Evolutionary conservation across 2,797 vertebrate genomes (phyloP), one percentile per base, ranked within the genome.

Genomic region (Microctenopoma lineatum): DNA sequence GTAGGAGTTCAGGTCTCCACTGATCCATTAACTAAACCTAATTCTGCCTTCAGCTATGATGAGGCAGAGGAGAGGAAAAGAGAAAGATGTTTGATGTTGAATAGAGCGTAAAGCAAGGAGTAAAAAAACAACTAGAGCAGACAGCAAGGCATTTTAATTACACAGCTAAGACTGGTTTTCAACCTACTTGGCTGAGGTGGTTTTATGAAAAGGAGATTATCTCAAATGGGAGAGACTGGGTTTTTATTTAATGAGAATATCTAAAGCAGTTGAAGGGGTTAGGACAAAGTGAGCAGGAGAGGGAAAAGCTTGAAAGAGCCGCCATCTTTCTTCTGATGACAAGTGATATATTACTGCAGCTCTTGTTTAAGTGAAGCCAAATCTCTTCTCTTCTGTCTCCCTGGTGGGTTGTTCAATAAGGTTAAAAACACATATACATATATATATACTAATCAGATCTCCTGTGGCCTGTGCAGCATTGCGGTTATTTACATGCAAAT

Each of bases 151-250:
- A 34, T 63, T 86, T 84, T 85, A 85, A 87, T 88, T 78, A 75
- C 59, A 29, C 21, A 56, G 66, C 61, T 48, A 27, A 8, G 21
- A 38, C 58, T 63, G 71, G 47, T 63, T 81, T 80, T 87, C 64
- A 82, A 85, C 61, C 62, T 81, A 47, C 18, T 9, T 7, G 9
- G 69, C 50, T 59, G 66, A 69, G 57, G 69, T 83, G 72, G 45
- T 38, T 77, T 80, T 82, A 61, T 80, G 59, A 80, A 86, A 76
- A 67, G 51, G 32, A 73, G 61, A 85, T 86, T 72, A 75, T 70
- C 64, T 76, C 42, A 26, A 13, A 15, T 60, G 38, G 53, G 75
- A 81, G 60, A 66, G 67, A 60, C 47, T 50, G 64, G 34, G 44
- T 63, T 82, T 66, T 21, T 5, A 59, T 67, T 80, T 79, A 72